Conservation (phyloP, 2,113 vertebrate genomes). For the Albula goreensis region DNA sequence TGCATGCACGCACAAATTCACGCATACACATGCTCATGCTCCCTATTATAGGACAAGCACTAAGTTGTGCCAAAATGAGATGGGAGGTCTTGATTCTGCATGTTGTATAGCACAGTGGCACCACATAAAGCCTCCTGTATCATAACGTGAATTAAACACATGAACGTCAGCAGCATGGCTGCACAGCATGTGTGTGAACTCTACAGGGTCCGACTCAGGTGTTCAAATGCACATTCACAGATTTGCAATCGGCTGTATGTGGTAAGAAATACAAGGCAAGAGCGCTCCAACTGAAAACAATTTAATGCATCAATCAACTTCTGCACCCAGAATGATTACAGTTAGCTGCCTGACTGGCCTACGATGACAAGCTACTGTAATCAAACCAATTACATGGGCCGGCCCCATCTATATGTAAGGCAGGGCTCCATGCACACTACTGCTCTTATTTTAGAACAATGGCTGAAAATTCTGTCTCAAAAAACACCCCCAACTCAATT, state of each 20-base stretch:
- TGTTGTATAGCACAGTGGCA: no score
- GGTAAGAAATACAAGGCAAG: not conserved
- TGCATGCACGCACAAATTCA: no score
- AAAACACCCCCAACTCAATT: not conserved
- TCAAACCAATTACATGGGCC: not conserved
- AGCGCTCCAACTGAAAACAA: not conserved
- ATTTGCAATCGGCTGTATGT: not conserved
- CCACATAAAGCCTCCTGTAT: no score
- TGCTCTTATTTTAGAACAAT: not conserved
- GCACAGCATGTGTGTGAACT: no score
- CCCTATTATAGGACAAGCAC: no score
- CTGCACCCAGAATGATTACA: not conserved
- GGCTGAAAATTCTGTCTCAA: not conserved
- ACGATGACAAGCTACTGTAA: not conserved
- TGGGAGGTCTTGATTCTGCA: no score
- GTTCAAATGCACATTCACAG: not conserved
- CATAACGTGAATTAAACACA: no score
- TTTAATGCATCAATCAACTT: constrained; percentile 3
- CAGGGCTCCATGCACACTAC: not conserved
- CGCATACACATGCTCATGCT: no score
- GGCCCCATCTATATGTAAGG: not conserved
- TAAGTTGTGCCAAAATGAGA: no score
- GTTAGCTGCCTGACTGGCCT: not conserved
- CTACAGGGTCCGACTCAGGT: no score
- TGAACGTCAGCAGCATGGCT: no score